Evolutionary conservation across 2,888 invertebrate species (phyloP), one percentile per base, ranked within the genome.

Genomic region (Dione juno): DNA sequence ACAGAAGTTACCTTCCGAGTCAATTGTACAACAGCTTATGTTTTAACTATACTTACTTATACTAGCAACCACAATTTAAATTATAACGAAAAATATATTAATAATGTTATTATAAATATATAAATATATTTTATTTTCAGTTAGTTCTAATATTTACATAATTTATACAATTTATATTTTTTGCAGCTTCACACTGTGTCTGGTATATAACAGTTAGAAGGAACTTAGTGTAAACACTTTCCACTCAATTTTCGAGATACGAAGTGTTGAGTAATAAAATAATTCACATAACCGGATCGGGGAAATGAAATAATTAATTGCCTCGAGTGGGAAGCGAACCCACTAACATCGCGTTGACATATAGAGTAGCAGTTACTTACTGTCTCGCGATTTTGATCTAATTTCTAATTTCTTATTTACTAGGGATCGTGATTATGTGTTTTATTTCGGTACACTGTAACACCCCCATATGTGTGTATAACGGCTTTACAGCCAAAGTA

Each of bases 401-500:
- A 14, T 59, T 21, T 19, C 3, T 43, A 59, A 37, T 64, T 57
- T 57, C 13, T 41, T 13, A n/a, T 69, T 45, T 28, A 61, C 45
- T 74, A 84, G 0, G 84, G 83, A 6, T 71, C 75, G 69, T 88
- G 88, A 61, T 88, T 88, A 66, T 88, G 88, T 0, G 48, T 61
- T 19, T 68, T 80, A 61, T 86, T 88, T 2, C 74, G 75, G 57
- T 81, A 82, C 5, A 78, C 75, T 0, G 83, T 75, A 9, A 74
- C 74, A 0, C 84, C 85, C 0, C 79, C 80, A 1, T 75, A 71
- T 11, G 81, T 82, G 21, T 85, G 84, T 16, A 89, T 77, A 0
- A 84, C 86, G 0, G 89, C 88, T 73, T 87, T 88, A 65, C 89
- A 89, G 0, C 88, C 88, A 57, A 81, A 88, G 67, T 82, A 82